phyloP scores from a whole-genome alignment of 2,113 vertebrate genomes.

The Prunella fulvescens region DNA sequence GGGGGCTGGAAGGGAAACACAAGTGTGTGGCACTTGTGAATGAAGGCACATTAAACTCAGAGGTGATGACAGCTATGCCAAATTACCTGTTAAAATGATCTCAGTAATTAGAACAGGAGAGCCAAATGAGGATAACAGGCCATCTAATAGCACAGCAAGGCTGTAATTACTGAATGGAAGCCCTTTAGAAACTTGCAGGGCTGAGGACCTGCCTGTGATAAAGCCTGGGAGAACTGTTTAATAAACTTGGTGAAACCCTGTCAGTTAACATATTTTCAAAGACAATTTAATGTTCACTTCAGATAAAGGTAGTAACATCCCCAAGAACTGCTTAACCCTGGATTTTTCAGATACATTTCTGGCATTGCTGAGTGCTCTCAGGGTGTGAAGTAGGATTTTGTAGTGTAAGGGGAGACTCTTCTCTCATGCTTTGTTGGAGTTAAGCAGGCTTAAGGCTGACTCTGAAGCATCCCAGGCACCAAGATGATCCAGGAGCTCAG shows the following conservation, averaged over 20 bases:
- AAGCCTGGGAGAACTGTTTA: background rate
- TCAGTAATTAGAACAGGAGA: background rate
- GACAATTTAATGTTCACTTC: background rate
- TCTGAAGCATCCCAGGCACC: background rate
- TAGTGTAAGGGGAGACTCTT: background rate
- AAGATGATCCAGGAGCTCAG: background rate
- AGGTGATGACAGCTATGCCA: background rate
- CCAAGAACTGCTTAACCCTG: background rate
- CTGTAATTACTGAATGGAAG: background rate
- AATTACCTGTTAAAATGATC: background rate
- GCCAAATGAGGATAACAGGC: background rate
- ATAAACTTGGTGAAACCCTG: background rate
- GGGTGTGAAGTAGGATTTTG: background rate
- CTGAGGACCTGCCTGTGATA: background rate
- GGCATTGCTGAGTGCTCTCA: background rate
- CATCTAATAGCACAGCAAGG: background rate
- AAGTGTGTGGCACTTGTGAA: background rate
- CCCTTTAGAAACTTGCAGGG: background rate
- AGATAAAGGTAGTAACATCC: background rate
- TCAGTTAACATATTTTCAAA: background rate
- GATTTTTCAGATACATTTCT: background rate
- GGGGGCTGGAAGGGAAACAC: background rate
- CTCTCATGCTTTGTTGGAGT: background rate
- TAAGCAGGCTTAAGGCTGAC: background rate
- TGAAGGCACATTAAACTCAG: accelerated